Evolutionary conservation across 2,888 invertebrate genomes (phyloP).

Genomic region (Molanna angustata): DNA sequence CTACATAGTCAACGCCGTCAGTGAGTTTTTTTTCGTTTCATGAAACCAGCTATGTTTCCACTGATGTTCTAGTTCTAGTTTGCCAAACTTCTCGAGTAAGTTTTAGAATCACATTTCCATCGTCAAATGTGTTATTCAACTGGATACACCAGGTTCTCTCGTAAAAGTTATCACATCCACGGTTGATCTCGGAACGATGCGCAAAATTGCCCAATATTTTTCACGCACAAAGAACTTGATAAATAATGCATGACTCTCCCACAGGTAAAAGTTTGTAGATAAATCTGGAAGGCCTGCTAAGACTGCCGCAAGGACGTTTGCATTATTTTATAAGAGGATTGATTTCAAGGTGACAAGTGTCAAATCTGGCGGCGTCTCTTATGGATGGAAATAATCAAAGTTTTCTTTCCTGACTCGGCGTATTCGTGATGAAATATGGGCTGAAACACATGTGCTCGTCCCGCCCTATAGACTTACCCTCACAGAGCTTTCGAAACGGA

Average conservation of each 20-base stretch:
- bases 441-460: constrained; percentile 23
- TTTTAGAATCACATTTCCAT: too few species aligned
- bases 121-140: too few species aligned
- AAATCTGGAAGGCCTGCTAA: constrained; percentile 14
- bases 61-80: too few species aligned
- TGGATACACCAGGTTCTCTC: too few species aligned
- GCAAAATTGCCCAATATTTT: neutral
- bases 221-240: neutral
- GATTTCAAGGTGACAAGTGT: constrained; percentile 13
- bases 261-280: constrained; percentile 1
- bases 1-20: too few species aligned
- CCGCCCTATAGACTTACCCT: constrained; percentile 4
- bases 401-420: constrained; percentile 28
- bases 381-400: constrained; percentile 28
- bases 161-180: too few species aligned
- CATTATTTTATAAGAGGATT: constrained; percentile 13
- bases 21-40: too few species aligned
- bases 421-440: constrained; percentile 29
- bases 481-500: too few species aligned
- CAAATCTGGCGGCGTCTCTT: neutral
- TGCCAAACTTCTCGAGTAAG: too few species aligned
- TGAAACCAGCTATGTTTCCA: too few species aligned
- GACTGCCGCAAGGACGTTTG: neutral
- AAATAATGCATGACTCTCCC: constrained; percentile 9
- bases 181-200: neutral